These are phyloP conservation scores for Heterotilapia buettikoferi DNA, from an alignment of 2,113 vertebrate species.

Conservation along the genomic window DNA sequence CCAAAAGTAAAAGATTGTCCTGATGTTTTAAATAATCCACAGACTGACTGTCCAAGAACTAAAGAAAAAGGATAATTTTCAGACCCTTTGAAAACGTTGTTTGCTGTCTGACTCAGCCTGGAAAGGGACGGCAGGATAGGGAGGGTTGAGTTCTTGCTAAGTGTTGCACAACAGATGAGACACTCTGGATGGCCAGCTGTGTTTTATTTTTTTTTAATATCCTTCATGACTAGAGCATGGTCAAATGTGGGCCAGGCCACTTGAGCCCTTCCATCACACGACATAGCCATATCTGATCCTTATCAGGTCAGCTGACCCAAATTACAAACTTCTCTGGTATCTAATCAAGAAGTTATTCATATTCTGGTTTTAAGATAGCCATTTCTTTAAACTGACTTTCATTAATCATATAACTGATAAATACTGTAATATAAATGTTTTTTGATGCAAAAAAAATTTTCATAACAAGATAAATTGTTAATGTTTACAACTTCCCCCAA, in stretches of 20 bases:
- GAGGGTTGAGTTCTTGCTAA: neutral
- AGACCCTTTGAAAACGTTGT: neutral
- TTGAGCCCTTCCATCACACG: neutral
- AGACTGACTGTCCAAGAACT: neutral
- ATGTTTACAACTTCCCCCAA: neutral
- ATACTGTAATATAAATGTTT: neutral
- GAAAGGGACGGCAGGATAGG: neutral
- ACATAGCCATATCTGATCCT: neutral
- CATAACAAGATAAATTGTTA: neutral
- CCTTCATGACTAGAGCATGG: neutral
- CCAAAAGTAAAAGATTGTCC: neutral
- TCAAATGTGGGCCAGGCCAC: conserved; percentile 41
- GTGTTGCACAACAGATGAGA: neutral
- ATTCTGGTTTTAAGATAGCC: neutral
- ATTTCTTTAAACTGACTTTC: neutral
- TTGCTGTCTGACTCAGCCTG: neutral
- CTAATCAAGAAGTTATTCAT: neutral
- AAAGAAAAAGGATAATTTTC: neutral
- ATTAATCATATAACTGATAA: neutral
- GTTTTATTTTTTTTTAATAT: neutral
- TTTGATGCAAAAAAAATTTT: neutral
- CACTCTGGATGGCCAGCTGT: conserved; percentile 25
- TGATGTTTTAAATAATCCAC: neutral
- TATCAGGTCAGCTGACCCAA: conserved; percentile 11
- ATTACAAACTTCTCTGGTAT: neutral